A percentile compares a stretch with the other conserved stretches of the same genome.
These are phyloP conservation scores for Eristalis pertinax DNA, from an alignment of 2,888 invertebrate species.

Conservation along the genomic window DNA sequence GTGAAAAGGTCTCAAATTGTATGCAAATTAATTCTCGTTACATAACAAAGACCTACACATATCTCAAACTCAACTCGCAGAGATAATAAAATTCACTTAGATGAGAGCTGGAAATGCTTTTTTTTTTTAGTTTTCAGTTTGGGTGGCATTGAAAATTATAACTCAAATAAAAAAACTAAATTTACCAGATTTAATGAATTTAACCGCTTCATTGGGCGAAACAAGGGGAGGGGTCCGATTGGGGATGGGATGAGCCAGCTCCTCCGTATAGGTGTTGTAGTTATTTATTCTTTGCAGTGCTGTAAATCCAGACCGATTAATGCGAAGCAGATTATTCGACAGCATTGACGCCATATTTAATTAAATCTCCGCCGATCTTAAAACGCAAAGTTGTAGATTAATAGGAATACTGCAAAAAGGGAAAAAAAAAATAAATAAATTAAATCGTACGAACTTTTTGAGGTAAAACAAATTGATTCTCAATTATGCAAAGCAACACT, in stretches of 20 bases:
- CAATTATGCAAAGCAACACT: conserved; percentile 4
- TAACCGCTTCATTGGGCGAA: conserved; percentile 89
- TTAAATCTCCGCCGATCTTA: conserved; percentile 4
- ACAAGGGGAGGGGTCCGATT: conserved; percentile 88
- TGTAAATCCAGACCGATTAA: conserved; percentile 50
- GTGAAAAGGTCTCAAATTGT: conserved; percentile 5
- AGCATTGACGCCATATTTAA: conserved; percentile 66
- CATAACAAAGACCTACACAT: conserved; percentile 38
- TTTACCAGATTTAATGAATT: conserved; percentile 91
- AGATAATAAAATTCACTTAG: neutral
- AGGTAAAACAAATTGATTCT: conserved; percentile 16
- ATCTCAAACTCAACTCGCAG: neutral
- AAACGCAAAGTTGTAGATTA: neutral
- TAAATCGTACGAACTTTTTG: neutral
- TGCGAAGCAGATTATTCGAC: conserved; percentile 59
- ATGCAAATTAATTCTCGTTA: conserved; percentile 22
- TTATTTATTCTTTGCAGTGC: conserved; percentile 75
- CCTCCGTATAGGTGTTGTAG: conserved; percentile 90
- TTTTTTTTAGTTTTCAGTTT: neutral
- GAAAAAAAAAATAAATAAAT: neutral
- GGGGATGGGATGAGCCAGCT: conserved; percentile 89
- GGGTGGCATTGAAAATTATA: conserved; percentile 6
- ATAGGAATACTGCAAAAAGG: conserved; percentile 27
- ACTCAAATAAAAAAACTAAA: conserved; percentile 61
- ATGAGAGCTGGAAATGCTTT: neutral